Conservation (phyloP, 2,888 invertebrate genomes). For the Atrina japonica region DNA sequence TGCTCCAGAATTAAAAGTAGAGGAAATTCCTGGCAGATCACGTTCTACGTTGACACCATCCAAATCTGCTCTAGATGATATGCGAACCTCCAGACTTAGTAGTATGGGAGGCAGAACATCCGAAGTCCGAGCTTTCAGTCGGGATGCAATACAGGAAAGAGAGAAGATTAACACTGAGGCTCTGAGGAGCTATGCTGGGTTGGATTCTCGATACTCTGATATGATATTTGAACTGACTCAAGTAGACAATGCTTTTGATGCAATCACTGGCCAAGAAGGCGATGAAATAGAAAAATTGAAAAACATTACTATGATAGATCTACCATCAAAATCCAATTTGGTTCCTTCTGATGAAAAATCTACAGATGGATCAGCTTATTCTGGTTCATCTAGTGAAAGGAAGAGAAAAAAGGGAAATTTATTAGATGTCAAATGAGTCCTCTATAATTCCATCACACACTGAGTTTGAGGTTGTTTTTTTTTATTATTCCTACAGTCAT, state of each 20-base stretch:
- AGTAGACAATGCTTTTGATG: slow-evolving; percentile 64
- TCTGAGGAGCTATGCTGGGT: slow-evolving; percentile 59
- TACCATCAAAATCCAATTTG: neutral
- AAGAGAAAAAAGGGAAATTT: too few species aligned
- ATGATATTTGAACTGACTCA: slow-evolving; percentile 63
- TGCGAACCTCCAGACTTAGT: slow-evolving; percentile 51
- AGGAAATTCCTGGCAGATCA: slow-evolving; percentile 54
- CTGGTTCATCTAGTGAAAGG: too few species aligned
- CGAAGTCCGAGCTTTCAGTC: slow-evolving; percentile 59
- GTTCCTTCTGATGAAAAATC: slow-evolving; percentile 29
- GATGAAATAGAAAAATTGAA: slow-evolving; percentile 12
- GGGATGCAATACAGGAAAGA: slow-evolving; percentile 65
- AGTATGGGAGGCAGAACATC: slow-evolving; percentile 35
- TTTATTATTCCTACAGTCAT: too few species aligned
- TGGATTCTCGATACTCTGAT: slow-evolving; percentile 64
- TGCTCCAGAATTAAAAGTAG: slow-evolving; percentile 54
- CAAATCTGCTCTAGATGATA: slow-evolving; percentile 37
- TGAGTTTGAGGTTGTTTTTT: too few species aligned
- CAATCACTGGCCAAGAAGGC: slow-evolving; percentile 26
- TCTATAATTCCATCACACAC: too few species aligned
- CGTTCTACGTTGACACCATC: slow-evolving; percentile 53
- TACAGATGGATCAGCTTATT: neutral
- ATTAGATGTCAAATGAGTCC: too few species aligned
- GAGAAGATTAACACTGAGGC: slow-evolving; percentile 67
- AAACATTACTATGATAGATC: slow-evolving; percentile 9